Evolutionary conservation across 2,888 invertebrate genomes (phyloP), one percentile per base, ranked within the genome.

Genomic region (Hymenopus coronatus): DNA sequence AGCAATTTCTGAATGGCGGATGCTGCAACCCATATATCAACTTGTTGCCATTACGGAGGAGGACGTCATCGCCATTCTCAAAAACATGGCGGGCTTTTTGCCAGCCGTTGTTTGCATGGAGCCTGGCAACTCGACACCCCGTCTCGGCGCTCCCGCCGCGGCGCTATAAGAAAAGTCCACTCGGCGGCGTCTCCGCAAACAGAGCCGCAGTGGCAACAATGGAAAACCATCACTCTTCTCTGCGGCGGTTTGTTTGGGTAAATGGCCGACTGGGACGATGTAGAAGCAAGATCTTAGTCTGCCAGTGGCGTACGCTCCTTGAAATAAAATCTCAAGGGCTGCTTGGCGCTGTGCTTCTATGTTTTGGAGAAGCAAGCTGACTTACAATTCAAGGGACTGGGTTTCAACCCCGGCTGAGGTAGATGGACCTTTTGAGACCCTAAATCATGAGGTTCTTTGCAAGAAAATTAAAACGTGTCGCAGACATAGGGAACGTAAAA

Each of bases 201-300:
- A 88, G 85, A 81, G 33, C 84, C 84, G 88, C 8, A 87, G 82
- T 27, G 85, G 84, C 88, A 88, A 88, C 88, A 88, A 88, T 85
- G 84, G 88, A 88, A 85, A 88, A 84, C 88, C 88, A 88, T 88
- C 88, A 88, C 81, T 88, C 88, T 88, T 88, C 87, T 87, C 87
- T 87, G 27, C 70, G 81, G 81, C 40, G 88, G 88, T 88, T 88
- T 88, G 88, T 88, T 88, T 88, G 88, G 88, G 84, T 88, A 88
- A 88, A 88, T 88, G 88, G 88, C 85, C 85, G 85, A 70, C 54
- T 70, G 25, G 54, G 54, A 25, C 54, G 40, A 33, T 33, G 33
- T 33, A 33, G 33, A 8, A 20, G 54, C 20, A 70, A 70, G 15
- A 54, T 25, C 20, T 54, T 70, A 70, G 15, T 20, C 33, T 33